Base-by-base conservation (phyloP, 2,797 vertebrate genomes). In the Hemibagrus guttatus region DNA sequence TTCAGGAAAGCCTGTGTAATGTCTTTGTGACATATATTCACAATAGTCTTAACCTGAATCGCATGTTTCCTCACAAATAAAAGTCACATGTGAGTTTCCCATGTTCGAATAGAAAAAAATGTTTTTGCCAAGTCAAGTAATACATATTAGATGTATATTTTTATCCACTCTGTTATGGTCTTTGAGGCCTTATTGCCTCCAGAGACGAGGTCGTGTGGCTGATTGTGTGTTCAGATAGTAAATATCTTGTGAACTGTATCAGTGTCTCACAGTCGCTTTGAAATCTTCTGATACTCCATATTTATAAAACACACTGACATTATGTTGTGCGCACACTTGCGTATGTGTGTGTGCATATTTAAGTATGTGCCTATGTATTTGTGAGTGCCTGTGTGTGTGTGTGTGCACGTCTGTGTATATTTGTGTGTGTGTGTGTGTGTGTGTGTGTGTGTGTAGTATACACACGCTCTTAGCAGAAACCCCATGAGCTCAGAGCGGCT, bases 401-500 rank as follows among this genome's bases (percentile, higher is more conserved):
- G 56, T 42, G 9, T 49, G 46, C 5, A 5, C 5, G 6, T 84
- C 86, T 78, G 46, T 49, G 46, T 6, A 6, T 49, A 49, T 81
- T 71, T 79, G 71, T 74, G 84, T 86, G 81, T 54, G 42, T 66
- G 84, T 82, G 71, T 85, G 81, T 21, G 82, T n/a, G 69, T 21
- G 87, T 64, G 75, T 68, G 85, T 78, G 74, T n/a, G 79, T 4
- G 26, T 49, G 61, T 17, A 39, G 61, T 17, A 39, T 6, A n/a
- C 0, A 11, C 0, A 19, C 4, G 2, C 11, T 0, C 81, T 68
- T 83, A 82, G 58, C 87, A 81, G 86, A 64, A 72, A 86, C 79
- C 54, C 85, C 61, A 86, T 83, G 85, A 89, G 87, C 87, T 87
- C 86, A 88, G 61, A 83, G 85, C 80, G 58, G 87, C 83, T 87